Conservation (phyloP, 2,113 vertebrate genomes). For the Morone chrysops region DNA sequence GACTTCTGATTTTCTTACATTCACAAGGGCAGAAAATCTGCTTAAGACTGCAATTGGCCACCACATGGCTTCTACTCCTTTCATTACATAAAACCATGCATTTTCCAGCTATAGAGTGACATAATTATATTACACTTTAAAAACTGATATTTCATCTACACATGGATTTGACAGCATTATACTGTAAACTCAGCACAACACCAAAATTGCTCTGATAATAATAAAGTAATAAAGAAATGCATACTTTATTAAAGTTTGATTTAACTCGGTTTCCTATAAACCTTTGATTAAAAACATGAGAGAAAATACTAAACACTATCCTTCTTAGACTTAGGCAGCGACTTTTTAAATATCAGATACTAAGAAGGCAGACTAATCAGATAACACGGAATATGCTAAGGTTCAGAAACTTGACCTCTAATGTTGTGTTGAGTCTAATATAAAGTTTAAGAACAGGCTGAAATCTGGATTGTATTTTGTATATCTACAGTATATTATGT, state of each 20-base stretch:
- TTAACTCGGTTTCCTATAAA: constrained; percentile 69
- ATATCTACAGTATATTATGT: neutral
- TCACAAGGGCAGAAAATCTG: constrained; percentile 52
- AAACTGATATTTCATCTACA: constrained; percentile 65
- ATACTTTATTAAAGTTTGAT: constrained; percentile 58
- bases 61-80: constrained; percentile 28
- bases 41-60: constrained; percentile 54
- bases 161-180: constrained; percentile 55
- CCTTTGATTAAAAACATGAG: constrained; percentile 63
- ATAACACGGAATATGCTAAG: neutral
- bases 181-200: constrained; percentile 53
- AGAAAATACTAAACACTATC: constrained; percentile 31
- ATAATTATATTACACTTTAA: constrained; percentile 70
- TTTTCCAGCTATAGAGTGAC: constrained; percentile 63
- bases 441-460: neutral
- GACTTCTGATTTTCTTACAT: constrained; percentile 57
- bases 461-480: neutral
- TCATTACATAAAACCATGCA: constrained; percentile 59
- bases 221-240: constrained; percentile 37
- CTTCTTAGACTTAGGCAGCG: neutral
- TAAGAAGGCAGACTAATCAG: neutral
- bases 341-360: neutral
- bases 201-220: constrained; percentile 38
- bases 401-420: constrained; percentile 8
- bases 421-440: neutral